Base-by-base conservation (phyloP, 2,797 vertebrate species). In the Furcifer pardalis region DNA sequence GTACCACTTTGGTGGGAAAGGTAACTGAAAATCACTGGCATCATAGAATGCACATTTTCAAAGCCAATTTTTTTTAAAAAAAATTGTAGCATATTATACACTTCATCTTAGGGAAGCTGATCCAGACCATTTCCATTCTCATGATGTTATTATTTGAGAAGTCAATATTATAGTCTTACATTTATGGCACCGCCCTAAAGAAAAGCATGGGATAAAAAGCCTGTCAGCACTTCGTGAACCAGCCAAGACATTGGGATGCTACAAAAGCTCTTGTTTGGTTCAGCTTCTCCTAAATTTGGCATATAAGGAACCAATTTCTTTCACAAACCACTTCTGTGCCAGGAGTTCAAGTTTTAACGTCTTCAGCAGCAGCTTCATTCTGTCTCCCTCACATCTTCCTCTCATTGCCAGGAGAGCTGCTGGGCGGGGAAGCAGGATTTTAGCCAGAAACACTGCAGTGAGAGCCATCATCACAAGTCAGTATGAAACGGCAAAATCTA, bases 291-390 rank as follows among this genome's bases (percentile, higher is more conserved):
- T 90, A 79, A 84, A 46, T 81, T 85, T 87, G 56, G 66, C 83
- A 76, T 91, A 86, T 88, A 83, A 85, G 91, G 90, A 77, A 74
- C 32, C 15, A 8, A 15, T 27, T 68, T 63, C 65, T 69, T 69
- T 68, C 68, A 32, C 8, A 69, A 10, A 62, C 35, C 32, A 23
- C 25, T 49, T 81, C 69, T 86, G 78, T 81, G 46, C 79, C 30
- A 84, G 66, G 49, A 59, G 88, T 90, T 90, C 73, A 82, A 84
- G 84, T 74, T 74, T 81, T 81, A 87, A 44, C 82, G 40, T 84
- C 83, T 91, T 83, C 84, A 91, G 89, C 83, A 89, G 90, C 84
- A 5, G 60, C 42, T 92, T 78, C 89, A 87, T 91, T 88, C 84
- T 88, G 73, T 56, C 86, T 85, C 30, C 44, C 65, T 7, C 74